Evolutionary conservation across 2,888 invertebrate species (phyloP).

Genomic region (Temnothorax rugatulus): DNA sequence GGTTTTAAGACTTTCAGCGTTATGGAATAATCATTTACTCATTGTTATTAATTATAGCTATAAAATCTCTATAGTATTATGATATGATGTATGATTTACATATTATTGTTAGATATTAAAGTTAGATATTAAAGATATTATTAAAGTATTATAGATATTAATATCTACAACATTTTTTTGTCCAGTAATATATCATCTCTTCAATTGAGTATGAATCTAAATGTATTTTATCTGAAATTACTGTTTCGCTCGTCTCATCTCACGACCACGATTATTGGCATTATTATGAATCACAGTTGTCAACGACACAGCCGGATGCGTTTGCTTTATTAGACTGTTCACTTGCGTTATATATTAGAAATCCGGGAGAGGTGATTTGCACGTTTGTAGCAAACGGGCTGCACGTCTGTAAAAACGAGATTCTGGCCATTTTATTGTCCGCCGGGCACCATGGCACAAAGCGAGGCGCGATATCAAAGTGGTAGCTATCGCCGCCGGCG

Average conservation of each 20-base stretch:
- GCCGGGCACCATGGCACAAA: conserved; percentile 70
- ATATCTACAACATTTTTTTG: not conserved
- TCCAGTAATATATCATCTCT: not conserved
- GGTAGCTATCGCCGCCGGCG: conserved; percentile 77
- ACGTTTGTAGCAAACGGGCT: conserved; percentile 63
- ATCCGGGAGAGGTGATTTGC: conserved; percentile 48
- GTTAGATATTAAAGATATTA: not conserved
- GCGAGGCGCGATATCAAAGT: conserved; percentile 77
- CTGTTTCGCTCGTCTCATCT: conserved; percentile 21
- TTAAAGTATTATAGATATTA: not conserved
- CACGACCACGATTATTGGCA: not conserved
- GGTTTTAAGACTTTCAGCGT: too few relatives aligned
- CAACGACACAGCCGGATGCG: conserved; percentile 31
- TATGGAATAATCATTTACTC: too few relatives aligned
- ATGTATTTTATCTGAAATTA: not conserved
- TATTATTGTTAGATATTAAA: not conserved
- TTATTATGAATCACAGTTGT: conserved; percentile 43
- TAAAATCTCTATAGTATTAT: too few relatives aligned
- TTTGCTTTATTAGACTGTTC: conserved; percentile 18
- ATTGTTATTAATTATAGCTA: too few relatives aligned
- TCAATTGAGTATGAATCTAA: not conserved
- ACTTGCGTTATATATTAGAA: conserved; percentile 5
- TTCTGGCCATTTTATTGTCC: conserved; percentile 79
- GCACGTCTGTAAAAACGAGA: conserved; percentile 71
- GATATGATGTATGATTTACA: too few relatives aligned